Conservation (phyloP, 1,140 invertebrate genomes). For the Aphis gossypii region DNA sequence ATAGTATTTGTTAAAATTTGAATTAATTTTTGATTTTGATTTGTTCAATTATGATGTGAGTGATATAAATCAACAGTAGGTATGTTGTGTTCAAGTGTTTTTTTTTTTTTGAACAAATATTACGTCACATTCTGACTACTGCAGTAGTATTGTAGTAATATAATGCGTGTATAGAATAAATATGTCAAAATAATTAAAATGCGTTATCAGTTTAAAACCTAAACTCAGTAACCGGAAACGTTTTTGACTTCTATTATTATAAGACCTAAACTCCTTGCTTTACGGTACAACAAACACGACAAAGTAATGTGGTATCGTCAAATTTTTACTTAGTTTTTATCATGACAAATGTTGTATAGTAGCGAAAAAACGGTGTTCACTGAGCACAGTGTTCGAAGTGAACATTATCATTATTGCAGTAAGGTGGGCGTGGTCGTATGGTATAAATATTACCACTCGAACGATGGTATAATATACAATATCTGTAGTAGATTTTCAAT, state of each 20-base stretch:
- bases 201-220: background rate
- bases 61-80: background rate
- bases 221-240: background rate
- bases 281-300: background rate
- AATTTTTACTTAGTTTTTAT: constrained; percentile 2
- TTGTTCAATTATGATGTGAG: background rate
- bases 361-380: background rate
- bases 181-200: background rate
- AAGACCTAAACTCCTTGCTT: background rate
- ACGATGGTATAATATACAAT: background rate
- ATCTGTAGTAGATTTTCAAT: background rate
- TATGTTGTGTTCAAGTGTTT: background rate
- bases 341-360: background rate
- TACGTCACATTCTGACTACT: no score
- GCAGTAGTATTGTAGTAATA: background rate
- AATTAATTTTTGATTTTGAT: background rate
- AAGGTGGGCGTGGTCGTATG: background rate
- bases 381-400: background rate
- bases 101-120: background rate
- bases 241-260: background rate
- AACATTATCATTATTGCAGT: background rate
- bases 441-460: background rate
- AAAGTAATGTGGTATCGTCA: background rate
- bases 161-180: background rate
- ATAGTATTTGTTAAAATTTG: no score